These are phyloP conservation scores for Ptilorrhoa leucosticta DNA, from an alignment of 2,113 vertebrate genomes.

Conservation along the genomic window DNA sequence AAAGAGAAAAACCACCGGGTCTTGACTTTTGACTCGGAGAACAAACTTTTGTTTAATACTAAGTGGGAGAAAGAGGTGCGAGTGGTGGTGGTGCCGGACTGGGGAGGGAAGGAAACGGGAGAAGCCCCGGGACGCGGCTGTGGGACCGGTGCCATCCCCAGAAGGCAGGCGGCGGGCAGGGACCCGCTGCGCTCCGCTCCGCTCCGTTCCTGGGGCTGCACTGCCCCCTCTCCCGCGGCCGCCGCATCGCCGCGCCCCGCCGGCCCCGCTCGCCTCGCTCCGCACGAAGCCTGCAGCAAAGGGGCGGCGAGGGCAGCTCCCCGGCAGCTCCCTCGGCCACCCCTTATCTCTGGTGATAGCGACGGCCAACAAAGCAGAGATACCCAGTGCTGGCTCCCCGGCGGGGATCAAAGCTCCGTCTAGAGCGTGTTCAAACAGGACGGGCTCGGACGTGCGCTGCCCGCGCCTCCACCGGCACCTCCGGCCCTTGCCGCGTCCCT, in stretches of 20 bases:
- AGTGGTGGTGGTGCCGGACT: neutral
- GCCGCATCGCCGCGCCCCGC: neutral
- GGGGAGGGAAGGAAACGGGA: neutral
- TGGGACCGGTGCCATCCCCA: neutral
- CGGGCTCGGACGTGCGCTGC: neutral
- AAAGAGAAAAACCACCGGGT: neutral
- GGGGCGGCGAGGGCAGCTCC: neutral
- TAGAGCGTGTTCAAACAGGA: neutral
- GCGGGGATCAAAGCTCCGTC: constrained; percentile 36
- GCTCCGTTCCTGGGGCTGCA: constrained; percentile 67
- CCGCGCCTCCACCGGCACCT: neutral
- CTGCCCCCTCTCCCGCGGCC: constrained; percentile 69
- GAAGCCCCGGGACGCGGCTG: neutral
- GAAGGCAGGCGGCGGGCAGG: neutral
- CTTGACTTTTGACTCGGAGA: neutral
- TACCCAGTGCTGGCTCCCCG: neutral
- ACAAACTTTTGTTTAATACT: neutral
- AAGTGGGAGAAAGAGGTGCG: neutral
- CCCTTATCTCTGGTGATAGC: constrained; percentile 18
- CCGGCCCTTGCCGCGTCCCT: neutral
- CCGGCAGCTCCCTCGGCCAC: neutral
- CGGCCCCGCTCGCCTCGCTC: neutral
- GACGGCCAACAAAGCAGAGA: constrained; percentile 39
- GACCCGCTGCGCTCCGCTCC: too few species aligned
- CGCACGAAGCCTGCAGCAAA: neutral